These are phyloP conservation scores for Oreochromis aureus DNA, from an alignment of 2,113 vertebrate genomes.

Conservation along the genomic window DNA sequence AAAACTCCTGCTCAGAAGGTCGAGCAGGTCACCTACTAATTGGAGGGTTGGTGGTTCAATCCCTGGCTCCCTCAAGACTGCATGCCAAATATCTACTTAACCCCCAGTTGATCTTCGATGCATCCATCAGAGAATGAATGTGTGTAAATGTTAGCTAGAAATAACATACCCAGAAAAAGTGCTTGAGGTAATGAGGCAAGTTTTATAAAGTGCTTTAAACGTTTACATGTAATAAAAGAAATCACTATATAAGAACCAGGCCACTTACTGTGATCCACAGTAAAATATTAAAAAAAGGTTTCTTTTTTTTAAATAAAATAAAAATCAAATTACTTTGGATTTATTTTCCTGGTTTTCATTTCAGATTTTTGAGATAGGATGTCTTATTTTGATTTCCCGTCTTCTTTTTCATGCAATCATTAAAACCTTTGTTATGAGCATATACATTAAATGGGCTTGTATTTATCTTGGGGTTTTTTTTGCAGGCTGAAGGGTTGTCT, in stretches of 20 bases:
- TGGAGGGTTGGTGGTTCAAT: too few relatives aligned
- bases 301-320: background rate
- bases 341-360: background rate
- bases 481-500: too few relatives aligned
- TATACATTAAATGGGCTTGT: too few relatives aligned
- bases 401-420: too few relatives aligned
- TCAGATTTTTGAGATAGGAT: background rate
- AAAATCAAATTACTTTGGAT: background rate
- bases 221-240: background rate
- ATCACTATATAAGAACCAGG: background rate
- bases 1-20: too few relatives aligned
- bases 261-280: background rate
- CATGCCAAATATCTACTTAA: too few relatives aligned
- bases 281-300: background rate
- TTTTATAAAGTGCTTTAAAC: fast-evolving
- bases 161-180: background rate
- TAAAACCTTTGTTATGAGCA: too few relatives aligned
- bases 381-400: background rate
- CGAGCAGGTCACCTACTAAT: too few relatives aligned
- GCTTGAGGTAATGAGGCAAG: too few relatives aligned
- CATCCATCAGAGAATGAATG: background rate
- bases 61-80: fast-evolving
- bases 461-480: too few relatives aligned
- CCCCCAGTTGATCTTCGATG: background rate
- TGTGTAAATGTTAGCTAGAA: background rate